Evolutionary conservation across 2,888 invertebrate species (phyloP), one percentile per base, ranked within the genome.

Genomic region (Gymnocheta viridis): DNA sequence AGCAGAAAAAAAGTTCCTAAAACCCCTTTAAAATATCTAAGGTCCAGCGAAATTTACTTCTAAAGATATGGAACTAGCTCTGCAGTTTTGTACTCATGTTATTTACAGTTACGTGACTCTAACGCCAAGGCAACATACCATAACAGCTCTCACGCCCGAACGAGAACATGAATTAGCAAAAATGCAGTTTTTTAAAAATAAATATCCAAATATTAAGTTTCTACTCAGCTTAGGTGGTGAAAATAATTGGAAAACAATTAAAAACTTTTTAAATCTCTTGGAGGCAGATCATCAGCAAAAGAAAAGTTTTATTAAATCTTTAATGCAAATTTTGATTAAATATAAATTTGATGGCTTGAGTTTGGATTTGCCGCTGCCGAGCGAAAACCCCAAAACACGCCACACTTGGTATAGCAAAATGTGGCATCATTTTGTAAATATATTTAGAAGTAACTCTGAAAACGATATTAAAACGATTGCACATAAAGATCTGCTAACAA

Each of bases 331-430:
- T 47, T 6, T 47, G 19, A 47, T 3, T 4, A 17, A 95, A 82
- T 95, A 96, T 88, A 95, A 95, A 12, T 98, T 98, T 87, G 97
- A 98, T 91, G 98, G 98, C 1, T 92, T 98, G 47, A 98, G 98
- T 17, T 47, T 47, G 47, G 47, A 47, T 17, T 47, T 47, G 7
- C 19, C 47, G 7, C 47, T 47, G 47, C 47, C 47, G 47, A 17
- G 19, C 17, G 19, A 19, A 47, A 47, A 4, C 1, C 47, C 47
- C 6, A 1, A 7, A n/a, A 47, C 47, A 4, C 9, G 1, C 6
- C 4, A 9, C 5, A 47, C 5, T 19, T 47, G 9, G 17, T 47
- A n/a, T 19, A 47, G 44, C 5, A 44, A 44, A 44, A 44, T 44
- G n/a, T 44, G 44, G 44, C 4, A 5, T 5, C 2, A 44, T 6